A percentile compares a stretch with the other conserved stretches of the same genome.
Evolutionary conservation across 2,888 invertebrate species (phyloP).

Genomic region (Biston stratarius): DNA sequence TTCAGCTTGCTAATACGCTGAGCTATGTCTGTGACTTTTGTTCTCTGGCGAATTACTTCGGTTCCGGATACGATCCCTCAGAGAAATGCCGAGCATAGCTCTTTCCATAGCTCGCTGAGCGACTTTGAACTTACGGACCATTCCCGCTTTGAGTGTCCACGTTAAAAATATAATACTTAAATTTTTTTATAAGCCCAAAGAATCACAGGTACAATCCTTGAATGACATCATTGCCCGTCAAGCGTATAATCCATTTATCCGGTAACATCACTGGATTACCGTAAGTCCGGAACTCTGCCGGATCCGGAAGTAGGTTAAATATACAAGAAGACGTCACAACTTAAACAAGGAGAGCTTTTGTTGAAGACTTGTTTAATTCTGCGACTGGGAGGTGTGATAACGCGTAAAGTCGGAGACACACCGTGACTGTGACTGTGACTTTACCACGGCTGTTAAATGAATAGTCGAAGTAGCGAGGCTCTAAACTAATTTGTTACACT

Average conservation of each 20-base stretch:
- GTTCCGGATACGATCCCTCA: too few species aligned
- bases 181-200: neutral
- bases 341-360: slow-evolving; percentile 12
- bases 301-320: slow-evolving; percentile 16
- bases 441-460: neutral
- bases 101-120: too few species aligned
- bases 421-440: too few species aligned
- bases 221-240: slow-evolving; percentile 12
- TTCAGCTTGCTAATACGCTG: too few species aligned
- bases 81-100: too few species aligned
- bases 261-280: slow-evolving; percentile 6
- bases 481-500: too few species aligned
- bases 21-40: too few species aligned
- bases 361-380: slow-evolving; percentile 6
- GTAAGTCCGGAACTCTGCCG: slow-evolving; percentile 8
- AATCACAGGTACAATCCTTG: slow-evolving; percentile 4
- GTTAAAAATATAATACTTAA: too few species aligned
- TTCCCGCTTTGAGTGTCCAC: too few species aligned
- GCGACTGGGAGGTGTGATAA: slow-evolving; percentile 14
- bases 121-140: too few species aligned
- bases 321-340: slow-evolving; percentile 9
- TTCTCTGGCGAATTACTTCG: too few species aligned
- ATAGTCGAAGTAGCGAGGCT: too few species aligned
- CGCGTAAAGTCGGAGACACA: neutral
- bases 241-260: slow-evolving; percentile 11